These are phyloP conservation scores for Hypselothyrea guttata DNA, from an alignment of 2,888 invertebrate genomes.

Conservation along the genomic window DNA sequence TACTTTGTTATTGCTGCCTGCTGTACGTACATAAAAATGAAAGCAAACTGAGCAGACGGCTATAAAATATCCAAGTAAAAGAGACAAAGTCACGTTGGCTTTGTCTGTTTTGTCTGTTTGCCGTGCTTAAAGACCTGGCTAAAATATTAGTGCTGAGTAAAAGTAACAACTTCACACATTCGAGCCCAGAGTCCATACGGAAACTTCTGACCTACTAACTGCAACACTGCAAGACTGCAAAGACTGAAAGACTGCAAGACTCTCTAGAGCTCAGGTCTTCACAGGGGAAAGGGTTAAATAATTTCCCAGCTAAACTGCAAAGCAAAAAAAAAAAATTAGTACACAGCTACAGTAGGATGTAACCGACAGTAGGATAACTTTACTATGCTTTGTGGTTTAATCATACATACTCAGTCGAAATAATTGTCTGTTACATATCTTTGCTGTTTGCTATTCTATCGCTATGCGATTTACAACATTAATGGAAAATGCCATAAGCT, in stretches of 20 bases:
- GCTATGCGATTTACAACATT: no score
- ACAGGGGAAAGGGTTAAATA: no score
- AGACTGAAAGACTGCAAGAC: conserved; percentile 8
- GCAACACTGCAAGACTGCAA: conserved; percentile 13
- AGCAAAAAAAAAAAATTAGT: no score
- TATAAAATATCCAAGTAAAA: conserved; percentile 64
- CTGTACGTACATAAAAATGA: conserved; percentile 65
- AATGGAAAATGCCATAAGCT: no score
- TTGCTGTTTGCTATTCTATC: no score
- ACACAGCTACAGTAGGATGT: no score
- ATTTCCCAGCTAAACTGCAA: conserved; percentile 28
- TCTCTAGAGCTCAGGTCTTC: no score
- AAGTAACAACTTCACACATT: conserved; percentile 66
- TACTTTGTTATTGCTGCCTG: conserved; percentile 25
- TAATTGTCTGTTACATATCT: no score
- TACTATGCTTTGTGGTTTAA: no score
- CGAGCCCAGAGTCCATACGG: conserved; percentile 18
- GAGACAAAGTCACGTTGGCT: conserved; percentile 74
- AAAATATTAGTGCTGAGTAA: conserved; percentile 36
- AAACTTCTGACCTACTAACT: conserved; percentile 69
- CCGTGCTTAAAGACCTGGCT: conserved; percentile 45
- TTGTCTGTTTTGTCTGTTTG: no score
- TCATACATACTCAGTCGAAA: no score
- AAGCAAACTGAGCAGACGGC: conserved; percentile 45
- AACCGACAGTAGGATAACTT: no score